Conservation (phyloP, 2,888 invertebrate species). For the Sthenelais limicola region DNA sequence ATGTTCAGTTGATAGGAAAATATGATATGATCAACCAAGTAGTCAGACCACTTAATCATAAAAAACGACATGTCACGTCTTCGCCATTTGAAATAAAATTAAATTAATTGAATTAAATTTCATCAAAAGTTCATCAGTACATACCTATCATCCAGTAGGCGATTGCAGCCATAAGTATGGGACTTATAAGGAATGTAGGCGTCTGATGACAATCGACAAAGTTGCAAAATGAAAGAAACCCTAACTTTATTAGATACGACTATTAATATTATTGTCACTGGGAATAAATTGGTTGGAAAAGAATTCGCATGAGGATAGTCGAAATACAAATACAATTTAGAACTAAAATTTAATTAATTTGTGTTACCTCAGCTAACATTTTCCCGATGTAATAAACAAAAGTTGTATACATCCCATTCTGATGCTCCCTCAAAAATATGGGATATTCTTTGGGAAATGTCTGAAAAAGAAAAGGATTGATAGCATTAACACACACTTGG, state of each 20-base stretch:
- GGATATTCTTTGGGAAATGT: conserved; percentile 63
- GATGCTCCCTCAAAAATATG: conserved; percentile 64
- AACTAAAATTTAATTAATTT: conserved; percentile 76
- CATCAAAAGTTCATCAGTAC: too few relatives aligned
- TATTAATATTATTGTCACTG: too few relatives aligned
- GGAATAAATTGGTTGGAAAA: neutral
- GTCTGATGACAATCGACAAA: conserved; percentile 74
- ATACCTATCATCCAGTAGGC: conserved; percentile 90
- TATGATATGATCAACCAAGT: too few relatives aligned
- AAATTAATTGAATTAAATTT: too few relatives aligned
- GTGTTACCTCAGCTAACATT: conserved; percentile 61
- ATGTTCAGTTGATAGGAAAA: too few relatives aligned
- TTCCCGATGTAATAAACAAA: conserved; percentile 63
- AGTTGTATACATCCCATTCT: conserved; percentile 63
- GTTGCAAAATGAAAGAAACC: too few relatives aligned
- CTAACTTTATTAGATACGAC: too few relatives aligned
- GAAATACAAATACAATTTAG: neutral
- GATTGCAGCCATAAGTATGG: conserved; percentile 85
- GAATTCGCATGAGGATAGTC: neutral
- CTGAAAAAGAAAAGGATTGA: conserved; percentile 57
- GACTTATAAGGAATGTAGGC: conserved; percentile 88
- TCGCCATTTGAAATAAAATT: too few relatives aligned
- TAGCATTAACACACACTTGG: too few relatives aligned
- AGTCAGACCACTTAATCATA: too few relatives aligned
- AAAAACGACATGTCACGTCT: too few relatives aligned